phyloP scores from a whole-genome alignment of 2,888 invertebrate genomes.

The Phyllotreta cruciferae region DNA sequence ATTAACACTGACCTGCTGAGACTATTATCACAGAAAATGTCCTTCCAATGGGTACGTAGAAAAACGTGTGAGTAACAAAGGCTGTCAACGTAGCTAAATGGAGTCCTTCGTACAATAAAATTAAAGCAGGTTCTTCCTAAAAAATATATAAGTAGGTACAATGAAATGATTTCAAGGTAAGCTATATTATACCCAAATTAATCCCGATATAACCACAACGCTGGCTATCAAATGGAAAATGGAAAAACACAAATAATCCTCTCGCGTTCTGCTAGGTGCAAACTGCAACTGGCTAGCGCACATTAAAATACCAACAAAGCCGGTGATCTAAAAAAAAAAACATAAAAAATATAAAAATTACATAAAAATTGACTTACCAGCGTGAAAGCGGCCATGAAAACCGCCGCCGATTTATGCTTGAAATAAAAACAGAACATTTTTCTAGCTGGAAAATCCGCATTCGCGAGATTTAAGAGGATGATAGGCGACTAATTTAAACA shows the following conservation, averaged over 20 bases:
- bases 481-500: constrained; percentile 1
- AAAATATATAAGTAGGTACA: constrained; percentile 24
- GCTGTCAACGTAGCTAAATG: constrained; percentile 34
- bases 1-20: constrained; percentile 30
- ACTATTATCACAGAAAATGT: constrained; percentile 14
- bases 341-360: background rate
- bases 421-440: constrained; percentile 36
- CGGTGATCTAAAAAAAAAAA: constrained; percentile 21
- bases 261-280: constrained; percentile 16
- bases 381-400: constrained; percentile 42
- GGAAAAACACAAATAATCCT: constrained; percentile 37
- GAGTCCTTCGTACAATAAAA: constrained; percentile 30
- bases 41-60: constrained; percentile 28
- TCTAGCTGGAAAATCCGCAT: background rate
- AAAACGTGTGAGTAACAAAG: constrained; percentile 31
- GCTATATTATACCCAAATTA: constrained; percentile 41
- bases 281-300: constrained; percentile 30
- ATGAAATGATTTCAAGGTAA: too few relatives aligned
- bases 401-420: constrained; percentile 34
- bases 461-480: background rate
- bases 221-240: constrained; percentile 37
- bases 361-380: constrained; percentile 38
- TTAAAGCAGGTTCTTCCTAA: constrained; percentile 34
- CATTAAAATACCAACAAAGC: constrained; percentile 34
- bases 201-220: constrained; percentile 30